Conservation (phyloP, 2,113 vertebrate species). For the Dicentrarchus labrax region DNA sequence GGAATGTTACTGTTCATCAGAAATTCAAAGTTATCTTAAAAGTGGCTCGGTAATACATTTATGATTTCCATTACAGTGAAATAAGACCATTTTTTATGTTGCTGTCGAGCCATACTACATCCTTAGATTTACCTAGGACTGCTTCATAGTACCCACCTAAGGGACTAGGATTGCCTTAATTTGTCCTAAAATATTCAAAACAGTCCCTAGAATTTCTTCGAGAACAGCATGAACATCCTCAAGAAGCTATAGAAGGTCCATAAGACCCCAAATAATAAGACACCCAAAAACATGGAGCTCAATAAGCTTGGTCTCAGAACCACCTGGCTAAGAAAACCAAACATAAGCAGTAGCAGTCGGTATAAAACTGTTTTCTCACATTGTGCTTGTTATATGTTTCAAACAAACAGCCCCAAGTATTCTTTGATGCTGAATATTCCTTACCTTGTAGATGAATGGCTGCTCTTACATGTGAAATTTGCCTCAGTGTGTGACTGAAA, state of each 20-base stretch:
- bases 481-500: constrained; percentile 66
- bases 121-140: too few relatives aligned
- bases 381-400: background rate
- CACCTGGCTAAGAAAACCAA: background rate
- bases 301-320: background rate
- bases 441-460: constrained; percentile 78
- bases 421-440: background rate
- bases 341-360: too few relatives aligned
- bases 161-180: background rate
- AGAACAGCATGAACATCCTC: background rate
- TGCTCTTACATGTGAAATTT: constrained; percentile 69
- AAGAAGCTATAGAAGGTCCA: background rate
- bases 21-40: background rate
- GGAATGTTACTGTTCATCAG: background rate
- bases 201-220: background rate
- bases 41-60: background rate
- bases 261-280: background rate
- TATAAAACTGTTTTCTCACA: background rate
- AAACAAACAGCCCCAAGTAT: background rate
- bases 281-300: too few relatives aligned
- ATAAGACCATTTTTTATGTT: background rate
- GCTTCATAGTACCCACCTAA: too few relatives aligned
- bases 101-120: background rate
- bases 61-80: background rate
- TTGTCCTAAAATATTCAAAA: background rate